phyloP scores from a whole-genome alignment of 23 tunicate genomes.

The Styela clava region DNA sequence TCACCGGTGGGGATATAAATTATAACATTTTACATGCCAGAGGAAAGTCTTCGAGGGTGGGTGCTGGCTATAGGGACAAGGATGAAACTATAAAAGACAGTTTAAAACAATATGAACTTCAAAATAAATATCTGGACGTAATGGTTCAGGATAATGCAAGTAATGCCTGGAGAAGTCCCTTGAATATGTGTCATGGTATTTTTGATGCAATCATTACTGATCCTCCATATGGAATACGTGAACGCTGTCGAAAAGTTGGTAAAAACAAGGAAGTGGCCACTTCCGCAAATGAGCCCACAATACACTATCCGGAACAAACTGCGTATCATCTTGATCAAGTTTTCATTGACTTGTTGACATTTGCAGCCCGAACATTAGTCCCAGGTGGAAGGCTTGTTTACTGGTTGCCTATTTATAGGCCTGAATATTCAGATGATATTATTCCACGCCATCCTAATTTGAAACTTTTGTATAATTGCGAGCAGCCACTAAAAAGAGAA shows the following conservation, averaged over 20 bases:
- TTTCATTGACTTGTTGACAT: slow-evolving; percentile 75
- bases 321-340: slow-evolving; percentile 88
- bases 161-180: slow-evolving; percentile 50
- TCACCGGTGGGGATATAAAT: slow-evolving; percentile 89
- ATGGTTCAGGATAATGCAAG: slow-evolving; percentile 72
- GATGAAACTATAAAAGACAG: slow-evolving; percentile 82
- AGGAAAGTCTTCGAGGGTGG: slow-evolving; percentile 93
- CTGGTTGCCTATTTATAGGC: slow-evolving; percentile 84
- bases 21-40: slow-evolving; percentile 87
- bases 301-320: slow-evolving; percentile 85
- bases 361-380: slow-evolving; percentile 54
- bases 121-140: slow-evolving; percentile 65
- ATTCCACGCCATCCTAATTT: slow-evolving; percentile 74
- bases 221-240: slow-evolving; percentile 98
- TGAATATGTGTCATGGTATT: slow-evolving; percentile 19
- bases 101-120: slow-evolving; percentile 50
- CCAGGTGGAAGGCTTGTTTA: slow-evolving; percentile 87
- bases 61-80: slow-evolving; percentile 65
- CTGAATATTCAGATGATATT: slow-evolving; percentile 57
- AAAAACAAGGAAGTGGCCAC: slow-evolving; percentile 40
- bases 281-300: slow-evolving; percentile 27
- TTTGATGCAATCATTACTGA: slow-evolving; percentile 99
- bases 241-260: slow-evolving; percentile 74
- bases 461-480: slow-evolving; percentile 71
- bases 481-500: slow-evolving; percentile 80